These are phyloP conservation scores for Megaceryle alcyon DNA, from an alignment of 2,797 vertebrate species.

Conservation along the genomic window DNA sequence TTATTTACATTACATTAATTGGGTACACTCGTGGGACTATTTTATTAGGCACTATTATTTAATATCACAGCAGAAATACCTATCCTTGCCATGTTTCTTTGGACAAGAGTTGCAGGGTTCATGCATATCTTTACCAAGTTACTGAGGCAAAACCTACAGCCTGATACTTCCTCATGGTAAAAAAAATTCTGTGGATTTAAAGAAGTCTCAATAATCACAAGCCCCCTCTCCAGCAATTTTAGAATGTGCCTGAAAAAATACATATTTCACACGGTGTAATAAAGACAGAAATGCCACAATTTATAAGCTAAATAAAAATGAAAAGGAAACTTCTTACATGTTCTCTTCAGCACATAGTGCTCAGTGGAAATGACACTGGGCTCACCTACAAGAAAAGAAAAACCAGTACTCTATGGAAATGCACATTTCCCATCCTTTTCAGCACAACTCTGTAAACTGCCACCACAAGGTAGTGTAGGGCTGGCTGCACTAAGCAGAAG, in stretches of 20 bases:
- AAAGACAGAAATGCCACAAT: neutral
- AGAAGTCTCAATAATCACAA: neutral
- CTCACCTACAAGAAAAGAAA: neutral
- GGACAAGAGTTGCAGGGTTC: neutral
- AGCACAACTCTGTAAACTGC: neutral
- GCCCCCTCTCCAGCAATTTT: neutral
- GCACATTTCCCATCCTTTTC: neutral
- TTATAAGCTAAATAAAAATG: neutral
- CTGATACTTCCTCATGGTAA: neutral
- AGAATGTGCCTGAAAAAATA: neutral
- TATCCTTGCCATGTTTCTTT: neutral
- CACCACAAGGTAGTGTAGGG: fast-evolving
- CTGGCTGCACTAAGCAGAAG: neutral
- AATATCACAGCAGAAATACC: neutral
- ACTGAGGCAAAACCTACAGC: neutral
- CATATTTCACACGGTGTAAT: neutral
- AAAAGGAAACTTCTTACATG: neutral
- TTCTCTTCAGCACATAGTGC: neutral
- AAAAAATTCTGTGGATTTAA: neutral
- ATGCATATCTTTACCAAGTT: neutral
- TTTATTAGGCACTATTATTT: neutral
- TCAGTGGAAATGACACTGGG: neutral
- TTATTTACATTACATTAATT: neutral
- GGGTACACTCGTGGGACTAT: neutral
- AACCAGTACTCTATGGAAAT: neutral